Evolutionary conservation across 2,797 vertebrate species (phyloP).

Genomic region (Antrozous pallidus): DNA sequence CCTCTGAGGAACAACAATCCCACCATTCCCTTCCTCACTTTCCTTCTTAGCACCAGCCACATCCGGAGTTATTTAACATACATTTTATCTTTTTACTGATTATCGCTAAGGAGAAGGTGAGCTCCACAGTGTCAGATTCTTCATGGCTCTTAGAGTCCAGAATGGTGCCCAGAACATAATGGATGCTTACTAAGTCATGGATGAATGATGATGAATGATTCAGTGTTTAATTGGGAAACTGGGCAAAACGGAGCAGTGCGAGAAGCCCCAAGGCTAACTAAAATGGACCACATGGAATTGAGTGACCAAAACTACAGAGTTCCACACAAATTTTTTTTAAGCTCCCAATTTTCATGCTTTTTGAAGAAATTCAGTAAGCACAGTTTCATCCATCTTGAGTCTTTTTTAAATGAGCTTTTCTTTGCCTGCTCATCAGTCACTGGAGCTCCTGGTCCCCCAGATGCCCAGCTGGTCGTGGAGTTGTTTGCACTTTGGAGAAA

Average conservation of each 20-base stretch:
- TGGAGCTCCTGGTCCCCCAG: background rate
- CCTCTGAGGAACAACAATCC: background rate
- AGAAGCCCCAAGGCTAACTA: background rate
- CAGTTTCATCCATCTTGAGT: background rate
- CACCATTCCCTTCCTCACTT: background rate
- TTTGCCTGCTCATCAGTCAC: background rate
- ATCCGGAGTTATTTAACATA: background rate
- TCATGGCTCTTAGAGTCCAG: background rate
- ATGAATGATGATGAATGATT: background rate
- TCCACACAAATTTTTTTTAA: background rate
- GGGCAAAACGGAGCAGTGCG: background rate
- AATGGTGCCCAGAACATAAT: fast-evolving
- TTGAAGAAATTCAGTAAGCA: background rate
- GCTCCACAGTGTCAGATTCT: background rate
- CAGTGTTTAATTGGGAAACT: background rate
- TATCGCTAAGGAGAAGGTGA: background rate
- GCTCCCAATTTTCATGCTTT: background rate
- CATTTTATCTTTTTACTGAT: background rate
- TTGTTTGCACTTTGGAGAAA: background rate
- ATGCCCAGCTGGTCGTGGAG: background rate
- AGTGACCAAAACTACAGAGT: background rate
- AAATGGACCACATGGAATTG: background rate
- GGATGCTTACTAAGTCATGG: background rate
- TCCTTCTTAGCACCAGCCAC: background rate
- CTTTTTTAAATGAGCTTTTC: background rate